Evolutionary conservation across 2,797 vertebrate genomes (phyloP).

Genomic region (Sciurus carolinensis): DNA sequence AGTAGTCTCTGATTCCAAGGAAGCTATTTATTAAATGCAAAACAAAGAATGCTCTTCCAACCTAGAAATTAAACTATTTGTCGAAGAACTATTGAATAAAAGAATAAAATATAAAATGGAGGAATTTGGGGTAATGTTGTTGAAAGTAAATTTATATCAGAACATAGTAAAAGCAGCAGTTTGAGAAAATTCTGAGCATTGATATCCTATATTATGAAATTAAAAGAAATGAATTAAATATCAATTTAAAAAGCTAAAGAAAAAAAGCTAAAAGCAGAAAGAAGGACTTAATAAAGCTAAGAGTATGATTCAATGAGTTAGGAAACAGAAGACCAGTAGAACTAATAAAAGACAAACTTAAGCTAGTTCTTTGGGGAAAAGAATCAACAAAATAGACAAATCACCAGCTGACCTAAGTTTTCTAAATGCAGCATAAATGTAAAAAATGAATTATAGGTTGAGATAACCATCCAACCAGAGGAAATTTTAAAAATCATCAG

Average conservation of each 20-base stretch:
- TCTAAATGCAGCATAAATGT: not conserved
- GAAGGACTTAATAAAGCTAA: not conserved
- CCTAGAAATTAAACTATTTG: not conserved
- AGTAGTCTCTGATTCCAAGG: not conserved
- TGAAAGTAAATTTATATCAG: not conserved
- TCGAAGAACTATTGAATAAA: not conserved
- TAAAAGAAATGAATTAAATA: not conserved
- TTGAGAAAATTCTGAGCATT: constrained; percentile 40
- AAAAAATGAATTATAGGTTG: constrained; percentile 50
- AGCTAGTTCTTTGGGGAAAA: not conserved
- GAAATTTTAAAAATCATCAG: not conserved
- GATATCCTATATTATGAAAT: not conserved
- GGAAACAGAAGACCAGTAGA: constrained; percentile 36
- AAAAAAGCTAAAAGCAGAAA: constrained; percentile 35
- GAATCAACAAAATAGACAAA: constrained; percentile 37
- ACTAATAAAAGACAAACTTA: not conserved
- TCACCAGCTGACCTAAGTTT: not conserved
- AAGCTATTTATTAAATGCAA: not conserved
- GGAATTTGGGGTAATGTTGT: not conserved
- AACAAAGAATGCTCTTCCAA: not conserved
- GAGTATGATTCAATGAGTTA: constrained; percentile 6
- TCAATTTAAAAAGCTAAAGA: not conserved
- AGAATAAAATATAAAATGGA: not conserved
- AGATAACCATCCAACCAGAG: constrained; percentile 18
- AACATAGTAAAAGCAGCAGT: not conserved